Base-by-base conservation (phyloP, 2,113 vertebrate genomes). In the Hemibagrus wyckioides region DNA sequence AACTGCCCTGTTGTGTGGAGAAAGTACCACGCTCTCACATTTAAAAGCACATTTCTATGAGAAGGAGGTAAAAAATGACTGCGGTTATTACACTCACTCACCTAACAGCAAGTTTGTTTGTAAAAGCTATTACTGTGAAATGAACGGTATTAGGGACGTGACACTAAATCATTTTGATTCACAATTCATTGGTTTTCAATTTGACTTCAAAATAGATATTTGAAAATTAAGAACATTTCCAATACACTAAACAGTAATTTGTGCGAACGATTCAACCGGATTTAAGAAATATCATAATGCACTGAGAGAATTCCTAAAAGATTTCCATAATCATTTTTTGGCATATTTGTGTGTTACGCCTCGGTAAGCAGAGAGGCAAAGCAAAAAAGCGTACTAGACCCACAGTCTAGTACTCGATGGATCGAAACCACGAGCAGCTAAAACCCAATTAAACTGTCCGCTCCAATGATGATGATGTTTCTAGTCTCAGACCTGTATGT, bases 171-270 rank as follows among this genome's bases (percentile, higher is more conserved):
- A 52, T 30, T 76, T 1, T 30, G 25, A 17, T 52, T 79, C 75
- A 79, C 7, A 28, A 33, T 8, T 52, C 7, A 2, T 9, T 79
- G n/a, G 75, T 79, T 52, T 79, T 79, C 75, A 30, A 52, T 79
- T 76, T n/a, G 41, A n/a, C 73, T 50, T 48, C 73, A 76, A 73
- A 23, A 28, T 3, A 48, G 23, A 28, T 41, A 25, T 48, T 7
- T 33, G 19, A 54, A 79, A 52, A 54, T 33, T 21, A 80, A 33
- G 79, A 80, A 39, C 79, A 80, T 23, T 57, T 80, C n/a, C n/a
- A 23, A 39, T 56, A 80, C 19, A 57, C 52, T 80, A 57, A 77
- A 79, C 75, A 30, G 75, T 30, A 30, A 77, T 77, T 10, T 77
- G 75, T 6, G 0, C 0, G 15, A 77, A 28, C 9, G 15, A 23